phyloP scores from a whole-genome alignment of 2,888 invertebrate genomes.

The Clivina fossor region DNA sequence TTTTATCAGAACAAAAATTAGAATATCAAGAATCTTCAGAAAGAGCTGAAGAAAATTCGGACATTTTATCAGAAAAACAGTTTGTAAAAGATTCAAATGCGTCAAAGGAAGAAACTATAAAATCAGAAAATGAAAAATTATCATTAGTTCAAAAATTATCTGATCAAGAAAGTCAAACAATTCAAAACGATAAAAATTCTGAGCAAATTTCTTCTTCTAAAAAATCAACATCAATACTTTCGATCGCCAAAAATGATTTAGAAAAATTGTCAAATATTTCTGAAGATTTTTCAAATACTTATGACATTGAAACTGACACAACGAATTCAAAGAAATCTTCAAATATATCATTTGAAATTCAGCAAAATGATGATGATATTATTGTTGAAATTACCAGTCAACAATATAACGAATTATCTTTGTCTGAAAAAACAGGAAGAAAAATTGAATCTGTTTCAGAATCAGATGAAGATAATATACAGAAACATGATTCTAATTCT shows the following conservation, averaged over 20 bases:
- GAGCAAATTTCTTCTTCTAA: not conserved
- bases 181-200: not conserved
- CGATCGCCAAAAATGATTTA: too few species aligned
- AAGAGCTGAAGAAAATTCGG: not conserved
- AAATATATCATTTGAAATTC: not conserved
- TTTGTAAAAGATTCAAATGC: not conserved
- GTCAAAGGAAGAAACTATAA: slow-evolving; percentile 11
- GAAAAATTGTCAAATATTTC: too few species aligned
- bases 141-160: slow-evolving; percentile 4
- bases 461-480: too few species aligned
- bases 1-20: not conserved
- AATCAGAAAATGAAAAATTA: slow-evolving; percentile 1
- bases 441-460: too few species aligned
- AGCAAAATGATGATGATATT: not conserved
- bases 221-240: not conserved
- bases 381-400: not conserved
- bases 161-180: slow-evolving; percentile 9
- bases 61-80: not conserved
- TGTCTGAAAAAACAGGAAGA: too few species aligned
- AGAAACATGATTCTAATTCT: too few species aligned
- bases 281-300: too few species aligned
- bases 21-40: not conserved
- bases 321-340: not conserved
- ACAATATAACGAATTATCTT: too few species aligned
- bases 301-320: too few species aligned